phyloP scores from a whole-genome alignment of 1,140 invertebrate species.

The Hylaeus volcanicus region DNA sequence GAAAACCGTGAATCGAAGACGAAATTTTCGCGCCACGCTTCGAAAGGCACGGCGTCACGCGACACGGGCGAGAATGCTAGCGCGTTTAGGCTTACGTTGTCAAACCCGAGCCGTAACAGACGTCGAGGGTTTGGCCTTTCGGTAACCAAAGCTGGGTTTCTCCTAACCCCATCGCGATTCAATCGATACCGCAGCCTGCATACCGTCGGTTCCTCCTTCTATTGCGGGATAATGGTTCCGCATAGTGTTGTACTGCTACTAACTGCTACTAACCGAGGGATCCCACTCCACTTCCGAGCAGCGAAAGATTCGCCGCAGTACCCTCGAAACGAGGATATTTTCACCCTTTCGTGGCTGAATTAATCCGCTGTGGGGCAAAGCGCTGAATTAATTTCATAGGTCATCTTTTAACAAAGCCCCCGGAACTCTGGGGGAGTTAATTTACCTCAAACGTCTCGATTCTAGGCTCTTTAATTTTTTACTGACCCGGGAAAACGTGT shows the following conservation, averaged over 20 bases:
- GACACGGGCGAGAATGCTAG: constrained; percentile 3
- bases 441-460: too few species aligned
- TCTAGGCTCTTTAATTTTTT: too few species aligned
- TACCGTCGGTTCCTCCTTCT: constrained; percentile 12
- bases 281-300: not conserved
- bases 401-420: too few species aligned
- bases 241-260: not conserved
- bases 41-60: not conserved
- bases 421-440: too few species aligned
- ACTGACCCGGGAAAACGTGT: too few species aligned
- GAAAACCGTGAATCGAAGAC: not conserved
- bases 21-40: constrained; percentile 8
- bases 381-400: too few species aligned
- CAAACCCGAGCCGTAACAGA: constrained; percentile 25
- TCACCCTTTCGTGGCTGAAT: too few species aligned
- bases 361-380: too few species aligned
- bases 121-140: constrained; percentile 31
- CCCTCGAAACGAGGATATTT: not conserved
- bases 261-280: constrained; percentile 2
- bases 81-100: constrained; percentile 39
- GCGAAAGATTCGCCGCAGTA: not conserved
- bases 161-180: constrained; percentile 29
- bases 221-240: not conserved
- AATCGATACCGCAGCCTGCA: constrained; percentile 50
- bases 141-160: constrained; percentile 49